A percentile compares a stretch with the other conserved stretches of the same genome.
These are phyloP conservation scores for Graphium colonna DNA, from an alignment of 2,888 invertebrate species.

Conservation along the genomic window DNA sequence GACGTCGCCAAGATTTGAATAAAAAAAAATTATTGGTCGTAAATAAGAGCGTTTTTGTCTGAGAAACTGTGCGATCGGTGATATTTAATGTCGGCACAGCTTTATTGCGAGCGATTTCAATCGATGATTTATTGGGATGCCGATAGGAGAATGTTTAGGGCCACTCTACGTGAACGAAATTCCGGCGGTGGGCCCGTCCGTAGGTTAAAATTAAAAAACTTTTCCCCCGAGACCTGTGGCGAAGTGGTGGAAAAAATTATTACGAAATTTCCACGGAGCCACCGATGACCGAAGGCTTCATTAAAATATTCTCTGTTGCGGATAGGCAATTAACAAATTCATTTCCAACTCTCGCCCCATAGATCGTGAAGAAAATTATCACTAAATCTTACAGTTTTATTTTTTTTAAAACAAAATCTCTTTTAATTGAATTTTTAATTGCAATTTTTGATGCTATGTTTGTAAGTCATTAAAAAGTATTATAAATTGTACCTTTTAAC, in stretches of 20 bases:
- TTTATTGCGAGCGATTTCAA: slow-evolving; percentile 32
- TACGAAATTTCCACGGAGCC: slow-evolving; percentile 62
- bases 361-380: too few species aligned
- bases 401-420: neutral
- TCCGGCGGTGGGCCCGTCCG: slow-evolving; percentile 45
- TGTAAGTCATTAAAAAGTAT: too few species aligned
- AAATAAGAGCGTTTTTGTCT: slow-evolving; percentile 6
- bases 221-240: slow-evolving; percentile 48
- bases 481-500: too few species aligned
- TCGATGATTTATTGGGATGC: slow-evolving; percentile 38
- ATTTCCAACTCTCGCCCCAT: slow-evolving; percentile 40
- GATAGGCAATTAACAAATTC: slow-evolving; percentile 67
- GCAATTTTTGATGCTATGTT: too few species aligned
- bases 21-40: too few species aligned
- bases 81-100: slow-evolving; percentile 25
- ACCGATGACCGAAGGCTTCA: slow-evolving; percentile 57
- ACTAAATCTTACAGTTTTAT: too few species aligned
- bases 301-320: slow-evolving; percentile 61
- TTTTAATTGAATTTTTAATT: neutral
- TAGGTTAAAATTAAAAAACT: slow-evolving; percentile 70
- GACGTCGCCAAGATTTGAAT: too few species aligned
- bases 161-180: slow-evolving; percentile 50
- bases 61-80: slow-evolving; percentile 8
- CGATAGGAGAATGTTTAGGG: slow-evolving; percentile 45
- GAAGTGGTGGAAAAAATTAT: slow-evolving; percentile 47